phyloP scores from a whole-genome alignment of 64 coral and sea anemone genomes.

The Dendronephthya gigantea region DNA sequence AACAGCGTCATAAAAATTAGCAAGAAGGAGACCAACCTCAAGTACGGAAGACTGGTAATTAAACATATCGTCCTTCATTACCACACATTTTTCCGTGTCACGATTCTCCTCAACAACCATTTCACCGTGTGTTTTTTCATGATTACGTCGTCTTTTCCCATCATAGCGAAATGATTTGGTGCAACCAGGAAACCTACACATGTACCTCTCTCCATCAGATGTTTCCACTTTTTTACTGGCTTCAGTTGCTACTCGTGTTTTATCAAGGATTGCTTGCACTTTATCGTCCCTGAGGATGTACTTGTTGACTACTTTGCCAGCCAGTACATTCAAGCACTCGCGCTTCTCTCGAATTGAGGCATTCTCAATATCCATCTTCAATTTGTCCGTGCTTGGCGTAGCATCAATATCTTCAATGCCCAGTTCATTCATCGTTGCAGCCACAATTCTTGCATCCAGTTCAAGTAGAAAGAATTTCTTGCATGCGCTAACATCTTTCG shows the following conservation, averaged over 20 bases:
- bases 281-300: neutral
- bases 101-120: slow-evolving; percentile 18
- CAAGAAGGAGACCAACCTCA: slow-evolving; percentile 40
- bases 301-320: neutral
- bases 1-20: slow-evolving; percentile 40
- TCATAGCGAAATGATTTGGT: slow-evolving; percentile 41
- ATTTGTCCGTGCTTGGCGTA: neutral
- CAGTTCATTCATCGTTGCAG: slow-evolving; percentile 13
- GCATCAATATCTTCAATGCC: slow-evolving; percentile 16
- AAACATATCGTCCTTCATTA: slow-evolving; percentile 53
- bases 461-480: neutral
- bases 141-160: slow-evolving; percentile 23
- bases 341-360: neutral
- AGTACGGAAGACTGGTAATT: slow-evolving; percentile 52
- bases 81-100: slow-evolving; percentile 10
- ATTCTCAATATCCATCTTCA: neutral
- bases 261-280: neutral
- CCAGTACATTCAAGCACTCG: neutral
- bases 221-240: neutral
- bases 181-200: slow-evolving; percentile 40
- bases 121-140: slow-evolving; percentile 34
- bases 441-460: slow-evolving; percentile 20
- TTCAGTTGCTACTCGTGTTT: slow-evolving; percentile 22
- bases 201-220: slow-evolving; percentile 34
- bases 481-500: neutral